Evolutionary conservation across 2,888 invertebrate species (phyloP).

Genomic region (Sialis lutaria): DNA sequence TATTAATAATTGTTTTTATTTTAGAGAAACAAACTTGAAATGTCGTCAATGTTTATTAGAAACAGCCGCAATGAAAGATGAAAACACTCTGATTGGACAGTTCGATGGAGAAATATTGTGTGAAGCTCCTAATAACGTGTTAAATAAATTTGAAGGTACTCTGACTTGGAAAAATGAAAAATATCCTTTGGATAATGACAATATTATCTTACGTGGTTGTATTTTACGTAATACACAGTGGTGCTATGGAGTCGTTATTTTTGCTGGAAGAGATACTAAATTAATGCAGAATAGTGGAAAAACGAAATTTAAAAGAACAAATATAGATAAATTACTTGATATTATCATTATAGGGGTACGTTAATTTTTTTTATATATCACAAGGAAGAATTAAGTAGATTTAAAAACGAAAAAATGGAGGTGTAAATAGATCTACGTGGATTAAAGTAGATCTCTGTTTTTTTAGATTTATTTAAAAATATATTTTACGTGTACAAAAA

Average conservation of each 20-base stretch:
- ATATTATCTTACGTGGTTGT: conserved; percentile 89
- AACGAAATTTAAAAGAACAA: conserved; percentile 97
- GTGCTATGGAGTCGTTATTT: conserved; percentile 94
- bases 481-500: too few species aligned
- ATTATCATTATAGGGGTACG: conserved; percentile 95
- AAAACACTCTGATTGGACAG: conserved; percentile 66
- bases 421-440: too few species aligned
- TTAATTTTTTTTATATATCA: too few species aligned
- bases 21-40: conserved; percentile 94
- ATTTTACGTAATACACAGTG: conserved; percentile 87
- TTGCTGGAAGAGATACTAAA: conserved; percentile 98
- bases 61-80: conserved; percentile 85
- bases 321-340: conserved; percentile 97
- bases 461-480: too few species aligned
- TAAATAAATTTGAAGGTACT: conserved; percentile 95
- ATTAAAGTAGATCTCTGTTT: too few species aligned
- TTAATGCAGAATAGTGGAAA: conserved; percentile 99
- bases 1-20: conserved; percentile 14
- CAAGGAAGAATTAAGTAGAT: too few species aligned
- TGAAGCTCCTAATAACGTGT: conserved; percentile 94
- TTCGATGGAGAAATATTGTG: conserved; percentile 94
- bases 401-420: too few species aligned
- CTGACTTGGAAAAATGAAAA: conserved; percentile 73
- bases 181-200: conserved; percentile 90
- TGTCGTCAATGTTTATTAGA: conserved; percentile 90